Percentiles rank a stretch among this genome's conserved stretches.
phyloP scores from a whole-genome alignment of 1,140 invertebrate species.

The Zaprionus ornatus region DNA sequence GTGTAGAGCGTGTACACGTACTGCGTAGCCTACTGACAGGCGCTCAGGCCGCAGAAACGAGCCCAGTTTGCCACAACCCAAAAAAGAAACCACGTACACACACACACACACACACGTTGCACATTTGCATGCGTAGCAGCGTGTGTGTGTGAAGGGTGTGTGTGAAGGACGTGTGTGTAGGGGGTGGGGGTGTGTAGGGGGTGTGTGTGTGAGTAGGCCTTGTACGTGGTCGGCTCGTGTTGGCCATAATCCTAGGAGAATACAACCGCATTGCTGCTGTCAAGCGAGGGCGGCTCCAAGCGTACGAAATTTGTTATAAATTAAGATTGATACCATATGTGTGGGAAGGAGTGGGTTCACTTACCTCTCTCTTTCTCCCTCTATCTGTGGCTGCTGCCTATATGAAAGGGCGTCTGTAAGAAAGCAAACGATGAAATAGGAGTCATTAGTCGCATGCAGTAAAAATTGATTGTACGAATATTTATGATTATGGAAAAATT shows the following conservation, averaged over 20 bases:
- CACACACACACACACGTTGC: constrained; percentile 39
- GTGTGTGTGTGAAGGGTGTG: not conserved
- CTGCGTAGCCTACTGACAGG: constrained; percentile 62
- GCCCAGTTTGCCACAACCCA: constrained; percentile 25
- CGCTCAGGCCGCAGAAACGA: constrained; percentile 24
- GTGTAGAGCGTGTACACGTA: constrained; percentile 27
- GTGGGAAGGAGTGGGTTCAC: constrained; percentile 28
- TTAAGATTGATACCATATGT: constrained; percentile 74
- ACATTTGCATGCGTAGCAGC: constrained; percentile 45
- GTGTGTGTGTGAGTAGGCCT: constrained; percentile 29
- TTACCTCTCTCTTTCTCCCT: constrained; percentile 49
- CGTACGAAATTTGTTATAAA: constrained; percentile 68
- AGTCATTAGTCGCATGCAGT: constrained; percentile 37
- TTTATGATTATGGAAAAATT: constrained; percentile 19
- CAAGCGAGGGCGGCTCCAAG: not conserved
- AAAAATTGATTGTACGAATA: constrained; percentile 30
- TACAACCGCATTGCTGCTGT: constrained; percentile 18
- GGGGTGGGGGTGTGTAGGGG: not conserved
- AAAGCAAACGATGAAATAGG: constrained; percentile 6
- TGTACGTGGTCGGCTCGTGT: constrained; percentile 9
- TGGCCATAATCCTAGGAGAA: constrained; percentile 52
- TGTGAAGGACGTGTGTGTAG: too few relatives aligned
- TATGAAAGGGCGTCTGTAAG: not conserved
- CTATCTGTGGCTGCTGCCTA: not conserved
- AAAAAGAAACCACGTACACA: constrained; percentile 17